Evolutionary conservation across 2,113 vertebrate species (phyloP).

Genomic region (Lepus americanus): DNA sequence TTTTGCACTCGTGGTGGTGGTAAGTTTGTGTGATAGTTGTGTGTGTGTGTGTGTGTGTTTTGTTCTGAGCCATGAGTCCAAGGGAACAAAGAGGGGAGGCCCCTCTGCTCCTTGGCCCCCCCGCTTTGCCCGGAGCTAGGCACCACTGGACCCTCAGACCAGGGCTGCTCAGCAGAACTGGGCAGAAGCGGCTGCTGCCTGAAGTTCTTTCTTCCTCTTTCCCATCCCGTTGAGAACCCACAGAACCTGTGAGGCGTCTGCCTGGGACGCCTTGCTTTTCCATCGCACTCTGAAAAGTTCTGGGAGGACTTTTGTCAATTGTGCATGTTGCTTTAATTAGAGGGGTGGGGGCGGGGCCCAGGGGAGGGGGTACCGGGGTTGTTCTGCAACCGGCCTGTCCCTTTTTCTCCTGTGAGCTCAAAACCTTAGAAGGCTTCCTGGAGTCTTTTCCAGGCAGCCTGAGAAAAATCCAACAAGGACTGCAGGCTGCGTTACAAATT

Average conservation of each 20-base stretch:
- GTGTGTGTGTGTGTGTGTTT: conserved; percentile 54
- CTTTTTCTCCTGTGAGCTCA: not conserved
- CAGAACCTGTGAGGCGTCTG: not conserved
- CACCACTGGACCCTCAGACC: not conserved
- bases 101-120: not conserved
- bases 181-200: not conserved
- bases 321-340: conserved; percentile 83
- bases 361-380: conserved; percentile 66
- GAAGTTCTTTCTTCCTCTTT: conserved; percentile 60
- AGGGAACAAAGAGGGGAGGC: conserved; percentile 70
- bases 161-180: not conserved
- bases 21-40: conserved; percentile 87
- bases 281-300: not conserved
- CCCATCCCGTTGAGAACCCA: not conserved
- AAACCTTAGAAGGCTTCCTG: not conserved
- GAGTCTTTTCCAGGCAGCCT: conserved; percentile 30
- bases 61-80: conserved; percentile 33
- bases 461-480: conserved; percentile 42
- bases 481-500: conserved; percentile 67
- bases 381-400: conserved; percentile 65
- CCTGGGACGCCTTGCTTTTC: conserved; percentile 25
- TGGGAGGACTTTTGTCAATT: conserved; percentile 74
- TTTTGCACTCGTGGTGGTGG: conserved; percentile 99
- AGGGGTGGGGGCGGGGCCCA: conserved; percentile 57
- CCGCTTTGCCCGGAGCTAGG: not conserved